A percentile compares a stretch with the other conserved stretches of the same genome.
phyloP scores from a whole-genome alignment of 2,888 invertebrate genomes.

The Aproaerema taeniolella region DNA sequence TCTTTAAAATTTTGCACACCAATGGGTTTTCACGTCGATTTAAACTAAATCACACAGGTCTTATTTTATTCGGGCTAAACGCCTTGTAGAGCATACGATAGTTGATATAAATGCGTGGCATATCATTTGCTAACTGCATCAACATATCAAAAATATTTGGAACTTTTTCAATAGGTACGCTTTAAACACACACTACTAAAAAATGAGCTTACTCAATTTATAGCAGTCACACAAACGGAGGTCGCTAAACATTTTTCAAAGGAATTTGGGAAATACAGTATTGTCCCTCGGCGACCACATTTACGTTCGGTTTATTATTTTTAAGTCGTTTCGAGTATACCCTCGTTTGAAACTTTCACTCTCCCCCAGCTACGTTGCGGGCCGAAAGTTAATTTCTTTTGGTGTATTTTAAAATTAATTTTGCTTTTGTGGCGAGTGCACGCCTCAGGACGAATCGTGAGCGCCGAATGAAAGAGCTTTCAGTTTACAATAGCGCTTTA shows the following conservation, averaged over 20 bases:
- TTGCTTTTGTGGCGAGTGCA: constrained; percentile 67
- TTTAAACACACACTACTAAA: constrained; percentile 4
- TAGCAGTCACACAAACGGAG: constrained; percentile 1
- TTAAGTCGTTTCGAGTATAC: constrained; percentile 62
- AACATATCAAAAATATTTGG: too few species aligned
- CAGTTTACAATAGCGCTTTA: constrained; percentile 49
- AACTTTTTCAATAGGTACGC: too few species aligned
- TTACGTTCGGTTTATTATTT: constrained; percentile 66
- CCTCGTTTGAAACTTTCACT: constrained; percentile 65
- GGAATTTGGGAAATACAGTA: constrained; percentile 37
- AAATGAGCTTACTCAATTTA: constrained; percentile 6
- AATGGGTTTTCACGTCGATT: too few species aligned
- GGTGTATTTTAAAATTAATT: constrained; percentile 76
- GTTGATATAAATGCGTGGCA: too few species aligned
- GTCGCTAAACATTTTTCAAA: constrained; percentile 20
- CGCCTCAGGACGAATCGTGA: constrained; percentile 63
- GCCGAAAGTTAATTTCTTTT: constrained; percentile 73
- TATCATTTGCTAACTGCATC: too few species aligned
- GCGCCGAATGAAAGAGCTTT: constrained; percentile 61
- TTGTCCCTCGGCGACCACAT: constrained; percentile 39
- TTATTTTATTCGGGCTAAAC: too few species aligned
- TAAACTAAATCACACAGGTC: too few species aligned
- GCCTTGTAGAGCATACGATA: too few species aligned
- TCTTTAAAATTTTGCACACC: too few species aligned
- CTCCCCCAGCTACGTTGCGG: constrained; percentile 44